Evolutionary conservation across 2,888 invertebrate species (phyloP).

Genomic region (Agrotis ipsilon): DNA sequence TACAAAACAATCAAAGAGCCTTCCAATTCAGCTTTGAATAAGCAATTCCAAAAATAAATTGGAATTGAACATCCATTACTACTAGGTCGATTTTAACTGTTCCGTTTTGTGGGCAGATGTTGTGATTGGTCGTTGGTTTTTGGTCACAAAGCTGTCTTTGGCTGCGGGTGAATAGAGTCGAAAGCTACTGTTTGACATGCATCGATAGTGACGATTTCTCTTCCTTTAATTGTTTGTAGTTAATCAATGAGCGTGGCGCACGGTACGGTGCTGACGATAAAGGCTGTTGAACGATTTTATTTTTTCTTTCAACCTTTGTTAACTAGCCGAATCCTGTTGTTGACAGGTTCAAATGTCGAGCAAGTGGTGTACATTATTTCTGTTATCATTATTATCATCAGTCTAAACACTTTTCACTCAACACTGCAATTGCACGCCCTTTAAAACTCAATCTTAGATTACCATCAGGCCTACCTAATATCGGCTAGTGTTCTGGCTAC

Average conservation of each 20-base stretch:
- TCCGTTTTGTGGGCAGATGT: constrained; percentile 58
- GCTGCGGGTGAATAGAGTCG: constrained; percentile 46
- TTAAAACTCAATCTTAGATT: not conserved
- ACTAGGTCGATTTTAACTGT: constrained; percentile 34
- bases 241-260: constrained; percentile 55
- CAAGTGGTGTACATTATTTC: not conserved
- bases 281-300: not conserved
- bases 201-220: constrained; percentile 53
- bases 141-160: constrained; percentile 29
- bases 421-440: not conserved
- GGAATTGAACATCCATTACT: constrained; percentile 43
- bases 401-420: too few species aligned
- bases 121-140: constrained; percentile 40
- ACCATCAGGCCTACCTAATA: not conserved
- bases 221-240: constrained; percentile 65
- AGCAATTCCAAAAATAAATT: constrained; percentile 63
- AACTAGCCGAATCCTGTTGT: too few species aligned
- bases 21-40: constrained; percentile 35
- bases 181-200: constrained; percentile 61
- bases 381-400: not conserved
- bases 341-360: not conserved
- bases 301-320: not conserved
- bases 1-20: constrained; percentile 3
- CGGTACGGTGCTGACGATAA: not conserved
- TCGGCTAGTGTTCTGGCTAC: too few species aligned